These are phyloP conservation scores for Scotopteryx bipunctaria DNA, from an alignment of 2,888 invertebrate species.

Conservation along the genomic window DNA sequence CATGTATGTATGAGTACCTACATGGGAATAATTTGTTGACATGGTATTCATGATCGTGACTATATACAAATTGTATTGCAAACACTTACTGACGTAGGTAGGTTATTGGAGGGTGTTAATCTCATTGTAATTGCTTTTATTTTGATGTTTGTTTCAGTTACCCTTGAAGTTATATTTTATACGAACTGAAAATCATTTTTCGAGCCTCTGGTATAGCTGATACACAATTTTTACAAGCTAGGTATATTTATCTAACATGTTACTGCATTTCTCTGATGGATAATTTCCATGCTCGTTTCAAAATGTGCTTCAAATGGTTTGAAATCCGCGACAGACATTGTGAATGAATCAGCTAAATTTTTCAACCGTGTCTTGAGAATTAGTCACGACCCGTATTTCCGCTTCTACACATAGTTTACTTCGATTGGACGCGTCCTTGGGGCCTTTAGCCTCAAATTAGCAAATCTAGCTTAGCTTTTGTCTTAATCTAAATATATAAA, in stretches of 20 bases:
- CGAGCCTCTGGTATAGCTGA: too few relatives aligned
- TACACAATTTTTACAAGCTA: too few relatives aligned
- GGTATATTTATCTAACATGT: too few relatives aligned
- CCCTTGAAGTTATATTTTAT: background rate
- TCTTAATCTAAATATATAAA: too few relatives aligned
- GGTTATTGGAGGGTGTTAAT: background rate
- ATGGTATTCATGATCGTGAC: background rate
- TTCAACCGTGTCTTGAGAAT: constrained; percentile 43
- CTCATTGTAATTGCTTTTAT: background rate
- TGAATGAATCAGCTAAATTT: constrained; percentile 35
- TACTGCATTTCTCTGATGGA: too few relatives aligned
- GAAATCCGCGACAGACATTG: background rate
- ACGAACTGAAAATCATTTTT: background rate
- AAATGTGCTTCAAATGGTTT: background rate
- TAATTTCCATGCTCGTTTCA: too few relatives aligned
- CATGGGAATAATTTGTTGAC: background rate
- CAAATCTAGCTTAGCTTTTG: constrained; percentile 37
- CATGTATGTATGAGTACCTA: too few relatives aligned
- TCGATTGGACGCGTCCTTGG: constrained; percentile 42
- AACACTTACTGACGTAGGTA: background rate
- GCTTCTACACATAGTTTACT: constrained; percentile 43
- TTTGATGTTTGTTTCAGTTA: background rate
- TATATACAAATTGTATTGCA: background rate
- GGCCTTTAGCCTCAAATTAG: constrained; percentile 48
- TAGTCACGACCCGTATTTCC: constrained; percentile 51